Conservation (phyloP, 2,113 vertebrate genomes). For the Charina bottae region DNA sequence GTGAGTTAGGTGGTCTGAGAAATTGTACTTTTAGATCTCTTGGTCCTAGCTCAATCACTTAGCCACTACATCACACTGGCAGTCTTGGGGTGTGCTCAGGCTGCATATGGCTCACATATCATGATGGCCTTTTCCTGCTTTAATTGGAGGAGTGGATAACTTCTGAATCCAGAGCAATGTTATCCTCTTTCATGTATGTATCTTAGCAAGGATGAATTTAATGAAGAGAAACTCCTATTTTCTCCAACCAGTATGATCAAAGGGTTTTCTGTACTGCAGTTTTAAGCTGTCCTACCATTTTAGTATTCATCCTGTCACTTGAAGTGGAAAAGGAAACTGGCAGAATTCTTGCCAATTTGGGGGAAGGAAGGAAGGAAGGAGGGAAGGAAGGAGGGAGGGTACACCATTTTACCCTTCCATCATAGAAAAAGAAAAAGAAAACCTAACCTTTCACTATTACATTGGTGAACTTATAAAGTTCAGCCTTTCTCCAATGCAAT, state of each 20-base stretch:
- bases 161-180: not conserved
- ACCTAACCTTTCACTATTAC: not conserved
- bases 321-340: not conserved
- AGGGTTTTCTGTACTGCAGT: not conserved
- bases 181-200: not conserved
- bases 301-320: not conserved
- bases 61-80: not conserved
- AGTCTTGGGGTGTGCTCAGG: not conserved
- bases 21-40: not conserved
- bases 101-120: not conserved
- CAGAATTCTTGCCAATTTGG: not conserved
- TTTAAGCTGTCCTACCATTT: not conserved
- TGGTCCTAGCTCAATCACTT: not conserved
- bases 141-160: not conserved
- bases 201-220: not conserved
- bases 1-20: not conserved
- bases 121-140: not conserved
- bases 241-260: not conserved
- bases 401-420: too few relatives aligned
- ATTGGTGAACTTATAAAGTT: not conserved
- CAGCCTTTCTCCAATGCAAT: not conserved
- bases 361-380: not conserved
- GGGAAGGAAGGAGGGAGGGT: not conserved
- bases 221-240: not conserved
- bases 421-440: not conserved